Conservation (phyloP, 2,888 invertebrate genomes). For the Dolomedes plantarius region DNA sequence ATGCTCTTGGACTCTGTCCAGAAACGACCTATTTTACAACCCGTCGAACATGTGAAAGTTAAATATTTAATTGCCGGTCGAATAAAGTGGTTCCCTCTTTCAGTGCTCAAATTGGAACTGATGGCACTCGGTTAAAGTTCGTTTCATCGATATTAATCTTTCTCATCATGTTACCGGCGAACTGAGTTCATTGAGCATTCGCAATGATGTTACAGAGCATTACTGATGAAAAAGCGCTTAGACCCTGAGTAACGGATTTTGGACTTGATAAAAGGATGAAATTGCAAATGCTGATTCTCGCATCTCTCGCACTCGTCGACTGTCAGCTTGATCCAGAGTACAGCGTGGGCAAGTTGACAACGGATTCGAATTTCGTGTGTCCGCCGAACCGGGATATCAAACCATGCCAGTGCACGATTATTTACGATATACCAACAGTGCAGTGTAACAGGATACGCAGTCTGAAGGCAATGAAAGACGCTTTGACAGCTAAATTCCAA, state of each 20-base stretch:
- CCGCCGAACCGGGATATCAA: slow-evolving; percentile 33
- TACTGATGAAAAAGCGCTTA: slow-evolving; percentile 20
- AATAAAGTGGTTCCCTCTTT: background rate
- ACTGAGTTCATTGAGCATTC: slow-evolving; percentile 25
- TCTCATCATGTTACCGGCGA: background rate
- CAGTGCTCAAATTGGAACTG: background rate
- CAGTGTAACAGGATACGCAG: slow-evolving; percentile 38
- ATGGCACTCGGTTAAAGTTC: slow-evolving; percentile 16
- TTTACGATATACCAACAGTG: slow-evolving; percentile 43
- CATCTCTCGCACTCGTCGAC: slow-evolving; percentile 33
- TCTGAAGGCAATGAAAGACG: slow-evolving; percentile 36
- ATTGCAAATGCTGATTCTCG: slow-evolving; percentile 38
- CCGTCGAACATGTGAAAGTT: background rate
- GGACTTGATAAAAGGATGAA: slow-evolving; percentile 51
- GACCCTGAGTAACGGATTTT: slow-evolving; percentile 48
- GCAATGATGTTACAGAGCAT: slow-evolving; percentile 15
- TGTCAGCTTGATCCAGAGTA: slow-evolving; percentile 10
- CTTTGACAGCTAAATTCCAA: slow-evolving; percentile 23
- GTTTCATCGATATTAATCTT: background rate
- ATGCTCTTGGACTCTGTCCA: background rate
- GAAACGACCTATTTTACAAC: background rate
- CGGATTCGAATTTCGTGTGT: slow-evolving; percentile 36
- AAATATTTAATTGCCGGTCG: background rate
- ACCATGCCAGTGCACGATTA: slow-evolving; percentile 59
- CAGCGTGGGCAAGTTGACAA: slow-evolving; percentile 13